Evolutionary conservation across 2,888 invertebrate genomes (phyloP).

Genomic region (Amiota mariae): DNA sequence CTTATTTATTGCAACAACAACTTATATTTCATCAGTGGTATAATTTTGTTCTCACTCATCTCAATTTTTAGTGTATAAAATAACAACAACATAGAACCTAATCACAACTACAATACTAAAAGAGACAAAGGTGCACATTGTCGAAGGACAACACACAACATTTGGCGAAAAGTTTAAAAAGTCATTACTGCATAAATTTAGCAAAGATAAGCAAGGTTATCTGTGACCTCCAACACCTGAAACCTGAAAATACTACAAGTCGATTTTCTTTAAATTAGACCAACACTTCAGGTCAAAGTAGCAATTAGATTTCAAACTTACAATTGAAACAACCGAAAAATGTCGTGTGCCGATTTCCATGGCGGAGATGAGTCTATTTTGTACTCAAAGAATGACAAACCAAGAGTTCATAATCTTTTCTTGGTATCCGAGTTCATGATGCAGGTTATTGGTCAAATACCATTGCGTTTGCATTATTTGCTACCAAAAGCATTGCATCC

Average conservation of each 20-base stretch:
- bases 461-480: slow-evolving; percentile 44
- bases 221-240: neutral
- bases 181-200: slow-evolving; percentile 64
- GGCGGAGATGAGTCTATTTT: slow-evolving; percentile 46
- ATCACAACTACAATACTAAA: neutral
- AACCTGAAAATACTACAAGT: neutral
- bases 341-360: slow-evolving; percentile 43
- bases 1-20: too few species aligned
- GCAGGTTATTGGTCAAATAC: slow-evolving; percentile 52
- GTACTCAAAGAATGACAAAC: slow-evolving; percentile 53
- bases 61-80: slow-evolving; percentile 1
- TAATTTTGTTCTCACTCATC: too few species aligned
- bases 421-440: slow-evolving; percentile 49
- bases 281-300: slow-evolving; percentile 27
- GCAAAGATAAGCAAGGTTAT: neutral
- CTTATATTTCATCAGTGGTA: too few species aligned
- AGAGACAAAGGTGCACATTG: neutral
- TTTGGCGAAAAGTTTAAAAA: slow-evolving; percentile 57
- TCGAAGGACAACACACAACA: slow-evolving; percentile 23
- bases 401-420: slow-evolving; percentile 52
- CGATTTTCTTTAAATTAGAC: slow-evolving; percentile 49
- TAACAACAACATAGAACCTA: neutral
- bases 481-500: slow-evolving; percentile 40
- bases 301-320: slow-evolving; percentile 34
- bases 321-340: slow-evolving; percentile 46